Evolutionary conservation across 2,113 vertebrate genomes (phyloP), one percentile per base, ranked within the genome.

Genomic region (Aphyosemion australe): DNA sequence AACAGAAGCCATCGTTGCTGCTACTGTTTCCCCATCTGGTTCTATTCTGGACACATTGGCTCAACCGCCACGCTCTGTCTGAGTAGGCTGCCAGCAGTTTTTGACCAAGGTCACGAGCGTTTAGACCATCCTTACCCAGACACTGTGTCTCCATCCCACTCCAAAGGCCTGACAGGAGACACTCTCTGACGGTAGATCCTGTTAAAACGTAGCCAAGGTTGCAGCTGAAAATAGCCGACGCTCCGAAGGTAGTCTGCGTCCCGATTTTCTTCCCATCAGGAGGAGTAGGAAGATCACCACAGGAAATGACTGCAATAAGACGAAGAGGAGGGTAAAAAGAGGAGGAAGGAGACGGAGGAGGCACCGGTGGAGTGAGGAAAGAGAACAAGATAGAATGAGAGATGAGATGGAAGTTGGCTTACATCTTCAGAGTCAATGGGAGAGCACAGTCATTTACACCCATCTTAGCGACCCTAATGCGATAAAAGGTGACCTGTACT

Each of bases 191-290:
- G 0, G 92, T 90, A 19, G 97, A 96, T 13, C 95, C 96, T 20
- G 95, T 95, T 10, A 98, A 87, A 90, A 98, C 94, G 77, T 94
- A 98, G 58, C 97, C 97, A 0, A 90, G 86, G 58, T 95, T 95
- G 70, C 96, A 99, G 52, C 94, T 97, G 85, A 99, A 98, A 87
- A 99, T 99, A 82, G 95, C 95, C 41, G 97, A 96, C 6, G 96
- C 96, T 59, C 95, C 94, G 6, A 97, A 99, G 11, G 95, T 95
- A 62, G 91, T 94, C 63, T 98, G 97, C 67, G 94, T 99, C 85
- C 97, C 97, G 87, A 98, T 98, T 87, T 97, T 98, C 91, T 94
- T 97, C 73, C 96, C 96, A 90, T 99, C 98, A 74, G 96, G 94
- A 84, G 96, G 95, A 72, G 89, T 93, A 43, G 95, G 93, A 67